Evolutionary conservation across 2,113 vertebrate genomes (phyloP), one percentile per base, ranked within the genome.

Genomic region (Polypterus bichir): DNA sequence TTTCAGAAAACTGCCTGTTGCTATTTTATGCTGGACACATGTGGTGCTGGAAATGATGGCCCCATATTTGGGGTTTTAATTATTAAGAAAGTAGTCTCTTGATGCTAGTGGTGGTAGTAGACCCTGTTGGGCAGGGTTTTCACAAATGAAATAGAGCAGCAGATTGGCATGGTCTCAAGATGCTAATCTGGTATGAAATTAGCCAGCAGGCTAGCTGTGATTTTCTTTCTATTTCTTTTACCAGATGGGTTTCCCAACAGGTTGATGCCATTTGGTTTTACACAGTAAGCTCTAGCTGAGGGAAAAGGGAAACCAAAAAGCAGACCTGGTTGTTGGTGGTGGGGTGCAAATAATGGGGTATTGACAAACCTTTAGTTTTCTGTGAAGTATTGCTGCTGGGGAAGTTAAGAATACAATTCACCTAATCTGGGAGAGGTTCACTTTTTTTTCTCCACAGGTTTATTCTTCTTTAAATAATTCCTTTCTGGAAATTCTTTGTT

Each of bases 181-280:
- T 81, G 87, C 81, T 81, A 87, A 87, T 92, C 91, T 87, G 85
- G 71, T 80, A 80, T 80, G 86, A 86, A 82, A 88, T 83, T 84
- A 83, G 82, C 83, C 92, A 89, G 86, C 81, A 86, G 88, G 86
- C 88, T 86, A 57, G 77, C 79, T 84, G 84, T 83, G 83, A 82
- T 80, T 54, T 80, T 88, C 84, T 86, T 77, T 84, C 84, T 83
- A 83, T 83, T 80, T 54, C 81, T 88, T 85, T 86, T 77, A 79
- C 82, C 68, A 74, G 80, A 62, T 61, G 68, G 56, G 73, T 76
- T 72, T 66, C 77, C 76, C 81, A 76, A 78, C 77, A 82, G 84
- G 79, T 83, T 78, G 79, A 59, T 83, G 75, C 77, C 81, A 79
- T 86, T 81, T 87, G 84, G 83, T 80, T 76, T 74, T 64, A 75